These are phyloP conservation scores for Platynereis dumerilii DNA, from an alignment of 2,888 invertebrate genomes.

Conservation along the genomic window DNA sequence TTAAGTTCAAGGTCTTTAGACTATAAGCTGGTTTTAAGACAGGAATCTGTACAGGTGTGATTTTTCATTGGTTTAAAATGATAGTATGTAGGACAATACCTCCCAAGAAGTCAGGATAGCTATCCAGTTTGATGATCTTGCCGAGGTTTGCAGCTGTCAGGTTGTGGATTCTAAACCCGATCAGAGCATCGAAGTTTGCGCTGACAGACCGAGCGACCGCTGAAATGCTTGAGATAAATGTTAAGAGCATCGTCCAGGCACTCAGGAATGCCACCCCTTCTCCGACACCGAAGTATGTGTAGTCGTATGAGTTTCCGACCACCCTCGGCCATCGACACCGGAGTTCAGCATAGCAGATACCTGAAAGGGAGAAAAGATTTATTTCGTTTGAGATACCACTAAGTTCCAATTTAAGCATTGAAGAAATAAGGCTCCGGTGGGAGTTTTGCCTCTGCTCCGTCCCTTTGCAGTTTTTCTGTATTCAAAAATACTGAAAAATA, in stretches of 20 bases:
- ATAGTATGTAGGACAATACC: no score
- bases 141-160: neutral
- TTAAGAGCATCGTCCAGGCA: neutral
- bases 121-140: neutral
- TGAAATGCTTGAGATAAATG: neutral
- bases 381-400: no score
- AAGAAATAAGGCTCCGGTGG: no score
- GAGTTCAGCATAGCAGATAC: constrained; percentile 22
- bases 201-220: neutral
- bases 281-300: constrained; percentile 18
- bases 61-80: no score
- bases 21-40: no score
- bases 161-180: neutral
- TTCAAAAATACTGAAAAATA: no score
- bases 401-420: no score
- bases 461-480: no score
- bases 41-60: no score
- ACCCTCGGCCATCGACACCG: constrained; percentile 19
- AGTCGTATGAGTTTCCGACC: constrained; percentile 13
- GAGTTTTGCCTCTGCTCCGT: no score
- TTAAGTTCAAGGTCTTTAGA: no score
- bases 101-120: neutral
- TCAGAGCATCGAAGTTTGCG: constrained; percentile 4
- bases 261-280: constrained; percentile 16
- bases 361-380: constrained; percentile 14